Percentiles rank a stretch among this genome's conserved stretches.
phyloP scores from a whole-genome alignment of 2,797 vertebrate genomes.

The Salarias fasciatus region DNA sequence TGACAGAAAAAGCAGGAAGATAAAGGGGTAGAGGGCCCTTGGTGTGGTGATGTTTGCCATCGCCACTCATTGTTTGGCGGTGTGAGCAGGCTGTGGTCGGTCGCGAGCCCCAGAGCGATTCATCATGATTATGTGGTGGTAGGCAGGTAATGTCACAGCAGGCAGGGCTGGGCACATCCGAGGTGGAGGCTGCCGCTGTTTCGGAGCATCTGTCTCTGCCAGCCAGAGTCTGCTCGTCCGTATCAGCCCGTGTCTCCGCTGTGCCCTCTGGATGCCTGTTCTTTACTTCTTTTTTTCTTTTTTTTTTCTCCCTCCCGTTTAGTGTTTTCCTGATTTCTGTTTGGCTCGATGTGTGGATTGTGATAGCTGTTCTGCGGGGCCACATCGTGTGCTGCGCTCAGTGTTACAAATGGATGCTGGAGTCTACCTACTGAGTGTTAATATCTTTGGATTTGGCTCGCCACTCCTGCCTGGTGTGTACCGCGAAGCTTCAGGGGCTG shows the following conservation, averaged over 20 bases:
- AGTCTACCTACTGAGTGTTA: slow-evolving; percentile 13
- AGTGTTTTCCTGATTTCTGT: background rate
- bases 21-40: slow-evolving; percentile 40
- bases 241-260: slow-evolving; percentile 30
- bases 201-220: slow-evolving; percentile 60
- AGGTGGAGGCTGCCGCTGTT: slow-evolving; percentile 53
- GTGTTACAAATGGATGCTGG: slow-evolving; percentile 14
- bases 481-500: slow-evolving; percentile 21
- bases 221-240: slow-evolving; percentile 40
- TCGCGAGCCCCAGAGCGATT: slow-evolving; percentile 67
- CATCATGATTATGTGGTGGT: slow-evolving; percentile 82
- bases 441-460: slow-evolving; percentile 27
- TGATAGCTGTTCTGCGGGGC: background rate
- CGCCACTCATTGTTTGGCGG: slow-evolving; percentile 72
- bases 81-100: slow-evolving; percentile 61
- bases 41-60: slow-evolving; percentile 60
- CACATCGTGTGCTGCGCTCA: slow-evolving; percentile 3
- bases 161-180: slow-evolving; percentile 58
- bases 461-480: background rate
- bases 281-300: background rate
- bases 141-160: slow-evolving; percentile 82
- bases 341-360: slow-evolving; percentile 1
- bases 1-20: slow-evolving; percentile 42
- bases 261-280: slow-evolving; percentile 29
- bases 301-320: background rate